Evolutionary conservation across 1,140 invertebrate species (phyloP).

Genomic region (Drosophila orena): DNA sequence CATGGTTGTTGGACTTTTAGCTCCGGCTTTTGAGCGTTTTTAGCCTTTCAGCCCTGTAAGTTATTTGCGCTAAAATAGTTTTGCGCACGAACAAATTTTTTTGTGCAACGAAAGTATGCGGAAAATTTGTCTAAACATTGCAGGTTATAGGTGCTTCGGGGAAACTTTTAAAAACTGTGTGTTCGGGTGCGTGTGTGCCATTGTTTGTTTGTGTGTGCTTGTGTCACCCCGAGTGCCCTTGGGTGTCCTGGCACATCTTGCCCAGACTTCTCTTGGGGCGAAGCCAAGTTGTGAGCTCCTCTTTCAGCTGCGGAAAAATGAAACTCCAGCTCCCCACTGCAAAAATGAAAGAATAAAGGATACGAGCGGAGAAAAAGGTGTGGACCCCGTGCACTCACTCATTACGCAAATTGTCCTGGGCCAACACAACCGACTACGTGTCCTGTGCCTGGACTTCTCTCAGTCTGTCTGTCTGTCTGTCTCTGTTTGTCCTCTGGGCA

Average conservation of each 20-base stretch:
- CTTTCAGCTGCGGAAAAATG: constrained; percentile 20
- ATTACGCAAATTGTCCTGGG: constrained; percentile 77
- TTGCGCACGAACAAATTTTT: constrained; percentile 35
- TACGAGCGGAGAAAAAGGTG: not conserved
- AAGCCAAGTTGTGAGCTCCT: constrained; percentile 10
- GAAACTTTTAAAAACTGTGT: constrained; percentile 23
- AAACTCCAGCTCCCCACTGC: constrained; percentile 15
- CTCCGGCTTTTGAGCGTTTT: constrained; percentile 42
- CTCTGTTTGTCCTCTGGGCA: constrained; percentile 18
- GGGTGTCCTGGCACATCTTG: constrained; percentile 10
- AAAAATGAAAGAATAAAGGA: constrained; percentile 4
- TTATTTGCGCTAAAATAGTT: constrained; percentile 68
- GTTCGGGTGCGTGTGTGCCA: constrained; percentile 1
- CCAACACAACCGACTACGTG: constrained; percentile 35
- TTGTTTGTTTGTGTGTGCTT: constrained; percentile 15
- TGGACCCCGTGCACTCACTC: constrained; percentile 43
- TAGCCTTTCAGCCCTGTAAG: constrained; percentile 17
- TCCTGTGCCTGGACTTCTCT: constrained; percentile 6
- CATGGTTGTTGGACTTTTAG: constrained; percentile 50
- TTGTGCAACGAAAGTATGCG: constrained; percentile 39
- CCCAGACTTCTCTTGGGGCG: constrained; percentile 5
- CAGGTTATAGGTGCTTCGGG: constrained; percentile 38
- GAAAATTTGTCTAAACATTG: constrained; percentile 65
- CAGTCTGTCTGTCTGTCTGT: not conserved
- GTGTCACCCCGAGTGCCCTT: constrained; percentile 24